Conservation (phyloP, 2,888 invertebrate genomes). For the Theretra japonica region DNA sequence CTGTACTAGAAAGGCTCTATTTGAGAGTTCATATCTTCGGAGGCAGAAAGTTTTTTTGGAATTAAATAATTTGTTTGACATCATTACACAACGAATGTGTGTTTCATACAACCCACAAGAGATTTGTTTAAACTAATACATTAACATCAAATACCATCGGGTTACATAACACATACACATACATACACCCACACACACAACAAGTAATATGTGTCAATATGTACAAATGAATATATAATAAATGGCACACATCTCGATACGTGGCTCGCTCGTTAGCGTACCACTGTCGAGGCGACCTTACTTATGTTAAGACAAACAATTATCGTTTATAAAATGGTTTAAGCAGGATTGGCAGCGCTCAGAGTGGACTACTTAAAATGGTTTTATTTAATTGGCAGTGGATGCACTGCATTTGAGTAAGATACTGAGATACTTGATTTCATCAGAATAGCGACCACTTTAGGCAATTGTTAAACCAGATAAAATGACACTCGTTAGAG, state of each 20-base stretch:
- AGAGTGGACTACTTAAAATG: not conserved
- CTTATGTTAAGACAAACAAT: conserved; percentile 45
- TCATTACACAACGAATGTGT: too few species aligned
- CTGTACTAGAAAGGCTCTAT: too few species aligned
- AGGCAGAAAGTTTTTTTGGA: too few species aligned
- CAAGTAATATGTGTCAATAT: conserved; percentile 16
- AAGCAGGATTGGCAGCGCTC: not conserved
- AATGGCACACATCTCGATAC: conserved; percentile 47
- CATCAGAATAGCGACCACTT: too few species aligned
- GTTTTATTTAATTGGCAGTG: not conserved
- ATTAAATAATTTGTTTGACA: too few species aligned
- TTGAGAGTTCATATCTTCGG: too few species aligned
- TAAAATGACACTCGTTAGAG: too few species aligned
- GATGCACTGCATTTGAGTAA: too few species aligned
- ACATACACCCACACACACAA: conserved; percentile 23
- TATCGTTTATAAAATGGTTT: conserved; percentile 43
- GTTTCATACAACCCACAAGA: not conserved
- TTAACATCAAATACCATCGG: not conserved
- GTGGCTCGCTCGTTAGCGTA: conserved; percentile 50
- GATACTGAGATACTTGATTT: too few species aligned
- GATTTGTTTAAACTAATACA: not conserved
- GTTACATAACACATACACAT: conserved; percentile 29
- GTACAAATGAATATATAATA: conserved; percentile 28
- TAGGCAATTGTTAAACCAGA: too few species aligned
- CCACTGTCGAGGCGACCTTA: conserved; percentile 31